phyloP scores from a whole-genome alignment of 1,140 invertebrate genomes.

The Popillia japonica region DNA sequence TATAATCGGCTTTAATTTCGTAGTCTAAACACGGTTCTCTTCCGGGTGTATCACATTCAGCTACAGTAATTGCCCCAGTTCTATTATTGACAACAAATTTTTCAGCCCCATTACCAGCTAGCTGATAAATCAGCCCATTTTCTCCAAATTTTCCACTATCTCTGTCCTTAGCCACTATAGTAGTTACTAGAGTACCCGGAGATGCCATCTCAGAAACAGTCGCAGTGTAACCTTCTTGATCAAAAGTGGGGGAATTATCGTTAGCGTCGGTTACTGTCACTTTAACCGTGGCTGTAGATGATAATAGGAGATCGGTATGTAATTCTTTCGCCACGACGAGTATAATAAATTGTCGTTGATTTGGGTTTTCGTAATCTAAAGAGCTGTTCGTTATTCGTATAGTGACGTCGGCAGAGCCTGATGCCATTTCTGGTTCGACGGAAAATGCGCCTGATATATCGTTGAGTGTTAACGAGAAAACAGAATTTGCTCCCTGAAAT shows the following conservation, averaged over 20 bases:
- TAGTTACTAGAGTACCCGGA: slow-evolving; percentile 75
- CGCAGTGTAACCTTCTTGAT: slow-evolving; percentile 76
- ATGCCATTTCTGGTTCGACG: slow-evolving; percentile 81
- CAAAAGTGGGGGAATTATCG: slow-evolving; percentile 86
- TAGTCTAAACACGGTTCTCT: slow-evolving; percentile 81
- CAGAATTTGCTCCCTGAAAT: slow-evolving; percentile 79
- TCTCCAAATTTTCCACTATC: slow-evolving; percentile 79
- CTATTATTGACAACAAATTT: slow-evolving; percentile 82
- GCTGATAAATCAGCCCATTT: slow-evolving; percentile 82
- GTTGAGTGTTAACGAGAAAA: slow-evolving; percentile 77
- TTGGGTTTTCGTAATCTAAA: slow-evolving; percentile 90
- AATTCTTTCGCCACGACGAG: slow-evolving; percentile 86
- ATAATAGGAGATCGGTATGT: slow-evolving; percentile 76
- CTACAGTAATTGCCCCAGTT: slow-evolving; percentile 84
- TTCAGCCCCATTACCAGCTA: slow-evolving; percentile 85
- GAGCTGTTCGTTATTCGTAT: slow-evolving; percentile 82
- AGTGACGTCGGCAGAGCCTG: slow-evolving; percentile 81
- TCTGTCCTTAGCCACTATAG: slow-evolving; percentile 82
- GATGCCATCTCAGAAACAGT: slow-evolving; percentile 76
- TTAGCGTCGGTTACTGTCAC: slow-evolving; percentile 87
- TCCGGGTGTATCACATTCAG: slow-evolving; percentile 74
- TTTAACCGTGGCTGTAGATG: slow-evolving; percentile 87
- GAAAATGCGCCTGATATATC: slow-evolving; percentile 84
- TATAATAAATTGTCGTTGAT: slow-evolving; percentile 90
- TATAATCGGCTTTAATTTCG: slow-evolving; percentile 83